Conservation (phyloP, 92 coral and sea anemone species). For the Epizoanthus scotinus region DNA sequence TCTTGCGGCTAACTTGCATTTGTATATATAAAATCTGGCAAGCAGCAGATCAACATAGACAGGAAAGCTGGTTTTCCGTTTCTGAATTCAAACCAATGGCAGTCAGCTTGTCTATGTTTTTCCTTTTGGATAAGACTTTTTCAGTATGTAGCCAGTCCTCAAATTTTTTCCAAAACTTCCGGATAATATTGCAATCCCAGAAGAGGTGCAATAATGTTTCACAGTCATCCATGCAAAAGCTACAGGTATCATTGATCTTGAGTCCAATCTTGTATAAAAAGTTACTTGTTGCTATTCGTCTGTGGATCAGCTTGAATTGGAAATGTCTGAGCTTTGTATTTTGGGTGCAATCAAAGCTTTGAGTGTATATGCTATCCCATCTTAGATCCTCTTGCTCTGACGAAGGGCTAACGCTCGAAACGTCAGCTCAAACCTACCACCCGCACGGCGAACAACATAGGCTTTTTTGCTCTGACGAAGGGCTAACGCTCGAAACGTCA, state of each 20-base stretch:
- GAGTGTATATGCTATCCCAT: neutral
- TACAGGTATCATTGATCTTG: neutral
- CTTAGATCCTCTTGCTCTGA: neutral
- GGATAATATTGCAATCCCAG: neutral
- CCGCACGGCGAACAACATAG: too few relatives aligned
- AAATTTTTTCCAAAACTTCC: neutral
- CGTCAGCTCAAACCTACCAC: too few relatives aligned
- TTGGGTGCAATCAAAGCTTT: neutral
- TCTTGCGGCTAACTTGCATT: too few relatives aligned
- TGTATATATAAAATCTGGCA: conserved; percentile 10
- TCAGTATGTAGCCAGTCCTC: neutral
- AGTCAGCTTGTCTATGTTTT: neutral
- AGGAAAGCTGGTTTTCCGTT: neutral
- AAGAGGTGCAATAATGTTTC: neutral
- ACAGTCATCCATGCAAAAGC: too few relatives aligned
- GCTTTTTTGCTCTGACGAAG: too few relatives aligned
- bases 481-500: too few relatives aligned
- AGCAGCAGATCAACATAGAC: neutral
- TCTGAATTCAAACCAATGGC: neutral
- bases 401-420: too few relatives aligned
- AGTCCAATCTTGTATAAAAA: neutral
- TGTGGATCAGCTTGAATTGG: neutral
- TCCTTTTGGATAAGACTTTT: neutral
- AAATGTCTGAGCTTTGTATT: neutral
- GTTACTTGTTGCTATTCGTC: neutral